Evolutionary conservation across 2,888 invertebrate genomes (phyloP), one percentile per base, ranked within the genome.

Genomic region (Antitype chi): DNA sequence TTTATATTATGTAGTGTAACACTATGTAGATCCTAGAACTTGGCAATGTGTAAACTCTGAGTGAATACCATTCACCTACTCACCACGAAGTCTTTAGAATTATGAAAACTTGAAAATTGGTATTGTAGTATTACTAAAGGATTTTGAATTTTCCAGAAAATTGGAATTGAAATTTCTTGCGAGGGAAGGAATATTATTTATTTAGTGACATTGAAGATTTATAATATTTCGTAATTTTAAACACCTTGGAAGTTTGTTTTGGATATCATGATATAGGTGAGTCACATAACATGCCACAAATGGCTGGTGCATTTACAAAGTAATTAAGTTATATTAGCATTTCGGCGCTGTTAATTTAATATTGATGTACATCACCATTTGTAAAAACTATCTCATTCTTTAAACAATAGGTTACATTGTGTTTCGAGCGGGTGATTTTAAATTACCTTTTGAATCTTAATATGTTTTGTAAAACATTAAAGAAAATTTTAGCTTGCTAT

Each of bases 301-400:
- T 87, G 79, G 82, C 82, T 75, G 81, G 66, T 64, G 77, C 78
- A 83, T 78, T 91, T 85, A 86, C 78, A 83, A 85, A 85, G 75
- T 84, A 76, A 89, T 90, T 89, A 85, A 88, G 85, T 79, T 80
- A 84, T 87, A 85, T 89, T 87, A 88, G 85, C 78, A 84, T 86
- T 86, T 83, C 79, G 71, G 78, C 70, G 70, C 71, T 78, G 78
- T 85, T 89, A 78, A 83, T 83, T 78, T 69, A 60, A 63, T 68
- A 76, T 76, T 76, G 53, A 87, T 76, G 70, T 67, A 68, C 52
- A 78, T 78, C 11, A 67, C 28, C 38, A 79, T 85, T 87, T 85
- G 67, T 79, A 60, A 78, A 78, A 82, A 69, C 66, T 47, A 68
- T 82, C 68, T 78, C 52, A 74, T 86, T 77, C 38, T 72, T 60